phyloP scores from a whole-genome alignment of 2,888 invertebrate genomes.

The Dione juno region DNA sequence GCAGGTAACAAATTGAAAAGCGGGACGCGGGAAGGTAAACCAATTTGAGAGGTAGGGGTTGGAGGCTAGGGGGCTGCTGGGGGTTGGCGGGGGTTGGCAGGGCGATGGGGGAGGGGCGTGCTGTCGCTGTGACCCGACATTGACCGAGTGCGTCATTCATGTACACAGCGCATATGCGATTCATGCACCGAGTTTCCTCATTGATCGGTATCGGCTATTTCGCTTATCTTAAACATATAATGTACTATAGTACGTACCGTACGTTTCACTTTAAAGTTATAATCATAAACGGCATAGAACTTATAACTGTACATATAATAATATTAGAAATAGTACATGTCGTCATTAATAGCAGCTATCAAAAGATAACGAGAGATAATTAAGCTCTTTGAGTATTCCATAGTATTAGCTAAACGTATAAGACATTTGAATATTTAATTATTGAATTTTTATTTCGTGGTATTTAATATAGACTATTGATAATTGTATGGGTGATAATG shows the following conservation, averaged over 20 bases:
- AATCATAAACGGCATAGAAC: too few relatives aligned
- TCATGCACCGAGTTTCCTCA: constrained; percentile 43
- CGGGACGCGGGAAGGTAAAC: constrained; percentile 27
- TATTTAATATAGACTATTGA: too few relatives aligned
- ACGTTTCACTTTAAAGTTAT: too few relatives aligned
- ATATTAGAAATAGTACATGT: too few relatives aligned
- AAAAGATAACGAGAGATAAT: too few relatives aligned
- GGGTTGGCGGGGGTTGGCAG: constrained; percentile 8
- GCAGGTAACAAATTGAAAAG: constrained; percentile 40
- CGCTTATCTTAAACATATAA: background rate
- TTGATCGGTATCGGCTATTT: constrained; percentile 35
- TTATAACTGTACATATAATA: too few relatives aligned
- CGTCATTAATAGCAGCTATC: too few relatives aligned
- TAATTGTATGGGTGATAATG: too few relatives aligned
- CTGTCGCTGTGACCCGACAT: constrained; percentile 60
- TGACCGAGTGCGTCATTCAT: constrained; percentile 72
- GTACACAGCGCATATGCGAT: constrained; percentile 44
- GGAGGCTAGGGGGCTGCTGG: background rate
- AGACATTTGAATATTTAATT: too few relatives aligned
- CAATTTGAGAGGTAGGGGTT: constrained; percentile 27
- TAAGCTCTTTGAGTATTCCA: too few relatives aligned
- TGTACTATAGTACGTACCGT: background rate
- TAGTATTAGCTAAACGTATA: too few relatives aligned
- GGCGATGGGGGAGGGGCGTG: constrained; percentile 4
- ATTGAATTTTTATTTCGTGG: too few relatives aligned